Conservation (phyloP, 2,797 vertebrate species). For the Streptopelia turtur region DNA sequence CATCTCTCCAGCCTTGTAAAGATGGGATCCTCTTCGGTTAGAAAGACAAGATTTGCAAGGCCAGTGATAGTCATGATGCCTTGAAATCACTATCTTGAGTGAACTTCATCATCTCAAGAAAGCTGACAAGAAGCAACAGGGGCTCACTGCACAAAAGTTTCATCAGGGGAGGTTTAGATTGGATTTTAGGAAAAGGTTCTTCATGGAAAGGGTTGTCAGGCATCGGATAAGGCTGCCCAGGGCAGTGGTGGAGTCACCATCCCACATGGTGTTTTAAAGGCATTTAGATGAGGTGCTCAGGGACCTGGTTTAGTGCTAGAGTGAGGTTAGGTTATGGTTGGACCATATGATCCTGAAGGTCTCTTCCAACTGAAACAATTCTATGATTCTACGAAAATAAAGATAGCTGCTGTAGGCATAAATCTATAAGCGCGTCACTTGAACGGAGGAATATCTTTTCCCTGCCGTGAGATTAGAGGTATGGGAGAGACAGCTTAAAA, state of each 20-base stretch:
- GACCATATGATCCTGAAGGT: too few species aligned
- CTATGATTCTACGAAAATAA: neutral
- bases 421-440: neutral
- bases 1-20: neutral
- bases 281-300: too few species aligned
- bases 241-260: too few species aligned
- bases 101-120: rapidly evolving
- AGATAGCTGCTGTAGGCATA: neutral
- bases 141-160: neutral
- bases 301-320: too few species aligned
- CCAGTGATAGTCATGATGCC: neutral
- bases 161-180: too few species aligned
- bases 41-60: neutral
- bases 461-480: neutral
- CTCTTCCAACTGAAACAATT: too few species aligned
- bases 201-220: too few species aligned
- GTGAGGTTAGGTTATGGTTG: too few species aligned
- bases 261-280: too few species aligned
- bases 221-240: too few species aligned
- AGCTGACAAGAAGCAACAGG: neutral
- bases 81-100: neutral
- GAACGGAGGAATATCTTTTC: neutral
- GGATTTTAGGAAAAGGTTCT: too few species aligned
- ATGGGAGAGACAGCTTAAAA: neutral
- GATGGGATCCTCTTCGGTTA: neutral